Evolutionary conservation across 2,113 vertebrate genomes (phyloP).

Genomic region (Uria aalge): DNA sequence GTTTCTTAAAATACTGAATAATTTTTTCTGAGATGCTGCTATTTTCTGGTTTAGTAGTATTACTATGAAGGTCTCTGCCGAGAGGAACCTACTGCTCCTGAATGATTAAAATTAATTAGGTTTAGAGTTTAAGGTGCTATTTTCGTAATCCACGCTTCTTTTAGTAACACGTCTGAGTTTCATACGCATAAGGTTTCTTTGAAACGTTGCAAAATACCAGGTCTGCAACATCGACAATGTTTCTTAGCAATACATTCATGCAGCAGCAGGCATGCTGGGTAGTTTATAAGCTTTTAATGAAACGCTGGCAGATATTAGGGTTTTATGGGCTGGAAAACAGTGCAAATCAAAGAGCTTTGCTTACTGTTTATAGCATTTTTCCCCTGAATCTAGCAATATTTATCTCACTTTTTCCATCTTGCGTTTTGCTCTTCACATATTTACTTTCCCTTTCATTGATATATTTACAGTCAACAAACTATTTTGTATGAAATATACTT

Average conservation of each 20-base stretch:
- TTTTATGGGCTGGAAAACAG: slow-evolving; percentile 79
- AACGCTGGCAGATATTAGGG: slow-evolving; percentile 57
- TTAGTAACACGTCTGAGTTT: slow-evolving; percentile 30
- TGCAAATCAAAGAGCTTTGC: slow-evolving; percentile 74
- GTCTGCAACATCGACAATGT: background rate
- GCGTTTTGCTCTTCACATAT: slow-evolving; percentile 66
- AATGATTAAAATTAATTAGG: slow-evolving; percentile 22
- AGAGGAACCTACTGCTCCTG: background rate
- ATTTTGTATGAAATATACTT: background rate
- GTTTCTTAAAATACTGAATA: background rate
- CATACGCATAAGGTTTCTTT: slow-evolving; percentile 32
- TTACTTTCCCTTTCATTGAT: slow-evolving; percentile 64
- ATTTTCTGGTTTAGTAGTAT: background rate
- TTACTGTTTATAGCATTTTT: slow-evolving; percentile 70
- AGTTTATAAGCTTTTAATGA: slow-evolving; percentile 72
- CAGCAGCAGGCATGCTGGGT: slow-evolving; percentile 22
- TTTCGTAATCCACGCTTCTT: background rate
- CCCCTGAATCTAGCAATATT: slow-evolving; percentile 62
- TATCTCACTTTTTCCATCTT: slow-evolving; percentile 65
- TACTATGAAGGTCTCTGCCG: background rate
- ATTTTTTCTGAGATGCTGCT: background rate
- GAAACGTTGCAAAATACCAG: slow-evolving; percentile 31
- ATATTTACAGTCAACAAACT: background rate
- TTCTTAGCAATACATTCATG: slow-evolving; percentile 52
- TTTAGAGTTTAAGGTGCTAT: slow-evolving; percentile 27